These are phyloP conservation scores for Ochropleura plecta DNA, from an alignment of 2,888 invertebrate species.

Conservation along the genomic window DNA sequence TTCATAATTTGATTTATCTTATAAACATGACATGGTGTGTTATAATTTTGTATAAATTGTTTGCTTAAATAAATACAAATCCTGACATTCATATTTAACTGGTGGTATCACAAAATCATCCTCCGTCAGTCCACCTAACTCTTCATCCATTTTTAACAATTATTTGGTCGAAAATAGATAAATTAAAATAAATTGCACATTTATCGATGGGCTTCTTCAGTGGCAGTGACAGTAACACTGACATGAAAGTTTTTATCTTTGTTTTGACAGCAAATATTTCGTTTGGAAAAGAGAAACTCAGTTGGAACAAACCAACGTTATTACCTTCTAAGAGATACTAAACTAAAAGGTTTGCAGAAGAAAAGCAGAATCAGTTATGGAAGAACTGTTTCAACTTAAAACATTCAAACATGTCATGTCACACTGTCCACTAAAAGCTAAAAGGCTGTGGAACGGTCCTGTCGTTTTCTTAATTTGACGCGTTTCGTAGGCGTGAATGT, in stretches of 20 bases:
- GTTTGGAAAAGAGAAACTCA: slow-evolving; percentile 1
- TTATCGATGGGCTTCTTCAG: no score
- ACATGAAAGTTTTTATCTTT: neutral
- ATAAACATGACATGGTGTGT: neutral
- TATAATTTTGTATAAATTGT: neutral
- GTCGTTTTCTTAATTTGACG: neutral
- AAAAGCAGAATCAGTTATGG: neutral
- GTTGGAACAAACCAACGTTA: neutral
- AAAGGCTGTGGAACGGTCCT: neutral
- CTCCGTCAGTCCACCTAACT: slow-evolving; percentile 88
- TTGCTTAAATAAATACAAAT: neutral
- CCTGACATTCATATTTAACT: slow-evolving; percentile 96
- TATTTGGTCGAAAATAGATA: neutral
- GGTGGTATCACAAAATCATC: slow-evolving; percentile 92
- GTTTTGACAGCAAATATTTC: neutral
- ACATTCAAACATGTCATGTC: neutral
- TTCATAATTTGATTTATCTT: no score
- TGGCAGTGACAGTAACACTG: neutral
- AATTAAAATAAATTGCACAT: neutral
- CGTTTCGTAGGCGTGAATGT: neutral
- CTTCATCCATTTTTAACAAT: slow-evolving; percentile 82
- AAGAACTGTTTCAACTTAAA: neutral
- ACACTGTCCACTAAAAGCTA: neutral
- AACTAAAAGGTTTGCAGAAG: neutral
- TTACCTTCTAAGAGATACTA: neutral